A percentile compares a stretch with the other conserved stretches of the same genome.
Conservation (phyloP, 2,797 vertebrate genomes). For the Tympanoctomys barrerae region DNA sequence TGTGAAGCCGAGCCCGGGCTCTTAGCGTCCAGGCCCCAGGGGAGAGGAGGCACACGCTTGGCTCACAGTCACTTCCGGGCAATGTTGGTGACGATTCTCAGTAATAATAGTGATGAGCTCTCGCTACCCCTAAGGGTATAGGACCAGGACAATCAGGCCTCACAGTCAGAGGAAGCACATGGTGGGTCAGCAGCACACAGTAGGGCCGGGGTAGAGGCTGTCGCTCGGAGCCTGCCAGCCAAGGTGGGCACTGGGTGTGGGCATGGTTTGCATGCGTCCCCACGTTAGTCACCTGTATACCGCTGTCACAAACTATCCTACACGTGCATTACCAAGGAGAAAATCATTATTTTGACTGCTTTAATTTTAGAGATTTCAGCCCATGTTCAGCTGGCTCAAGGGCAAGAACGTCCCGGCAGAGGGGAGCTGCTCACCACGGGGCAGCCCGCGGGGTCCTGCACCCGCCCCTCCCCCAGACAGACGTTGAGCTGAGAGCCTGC, state of each 20-base stretch:
- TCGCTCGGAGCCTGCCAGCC: background rate
- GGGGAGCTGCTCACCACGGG: background rate
- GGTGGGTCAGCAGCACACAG: rapidly evolving
- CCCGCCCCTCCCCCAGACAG: background rate
- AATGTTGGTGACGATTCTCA: no score
- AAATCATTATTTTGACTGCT: background rate
- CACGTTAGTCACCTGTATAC: background rate
- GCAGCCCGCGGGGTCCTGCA: no score
- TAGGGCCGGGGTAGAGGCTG: rapidly evolving
- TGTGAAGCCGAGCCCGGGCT: background rate
- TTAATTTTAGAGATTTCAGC: background rate
- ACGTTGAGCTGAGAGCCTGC: background rate
- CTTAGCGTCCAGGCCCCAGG: background rate
- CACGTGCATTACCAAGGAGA: background rate
- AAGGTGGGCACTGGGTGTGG: background rate
- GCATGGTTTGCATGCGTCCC: background rate
- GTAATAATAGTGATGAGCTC: background rate
- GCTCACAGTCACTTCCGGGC: background rate
- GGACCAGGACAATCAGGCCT: rapidly evolving
- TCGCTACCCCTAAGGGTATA: background rate
- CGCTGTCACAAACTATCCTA: background rate
- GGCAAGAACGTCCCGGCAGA: background rate
- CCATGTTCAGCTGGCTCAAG: background rate
- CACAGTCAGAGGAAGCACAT: background rate
- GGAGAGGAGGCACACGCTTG: background rate